Evolutionary conservation across 2,797 vertebrate species (phyloP), one percentile per base, ranked within the genome.

Genomic region (Halcyon leucocephala): DNA sequence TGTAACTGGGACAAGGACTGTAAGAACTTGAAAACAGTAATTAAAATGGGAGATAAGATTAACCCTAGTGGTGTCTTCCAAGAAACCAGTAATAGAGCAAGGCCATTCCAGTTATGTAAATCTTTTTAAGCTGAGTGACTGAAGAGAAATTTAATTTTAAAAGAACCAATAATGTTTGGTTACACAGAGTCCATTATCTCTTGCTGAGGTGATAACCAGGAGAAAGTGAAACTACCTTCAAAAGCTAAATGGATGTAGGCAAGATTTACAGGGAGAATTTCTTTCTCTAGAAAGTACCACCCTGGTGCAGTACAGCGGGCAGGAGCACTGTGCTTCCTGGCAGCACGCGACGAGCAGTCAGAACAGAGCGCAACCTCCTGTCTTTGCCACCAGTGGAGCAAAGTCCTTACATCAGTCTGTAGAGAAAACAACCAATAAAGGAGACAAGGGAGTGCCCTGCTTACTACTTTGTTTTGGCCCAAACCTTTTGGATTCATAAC

Each of bases 101-200:
- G 41, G 81, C 91, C 95, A 80, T 97, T 95, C 81, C 81, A 96
- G 93, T 95, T 97, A 95, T 85, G 92, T 93, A 97, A 95, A 96
- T 96, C 49, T 73, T 92, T 95, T 76, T 44, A 74, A 82, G 79
- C 41, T 31, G 58, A 95, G 74, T 81, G 64, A 80, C 80, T 95
- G 81, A 90, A 93, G 74, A 89, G 71, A 93, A 88, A 96, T 95
- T 93, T 87, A 85, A 87, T 95, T 97, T 93, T 80, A 74, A 86
- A 95, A 95, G 82, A 92, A 89, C 73, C 37, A 90, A 67, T 71
- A 82, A 72, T 74, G 33, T 89, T 91, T 92, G 83, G 82, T 57
- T 90, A 79, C 52, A 28, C 31, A 0, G 1, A 42, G 12, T 72
- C 85, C 69, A 88, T 86, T 95, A 76, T 91, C 21, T 61, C 54